phyloP scores from a whole-genome alignment of 2,797 vertebrate species.

The Strix occidentalis region DNA sequence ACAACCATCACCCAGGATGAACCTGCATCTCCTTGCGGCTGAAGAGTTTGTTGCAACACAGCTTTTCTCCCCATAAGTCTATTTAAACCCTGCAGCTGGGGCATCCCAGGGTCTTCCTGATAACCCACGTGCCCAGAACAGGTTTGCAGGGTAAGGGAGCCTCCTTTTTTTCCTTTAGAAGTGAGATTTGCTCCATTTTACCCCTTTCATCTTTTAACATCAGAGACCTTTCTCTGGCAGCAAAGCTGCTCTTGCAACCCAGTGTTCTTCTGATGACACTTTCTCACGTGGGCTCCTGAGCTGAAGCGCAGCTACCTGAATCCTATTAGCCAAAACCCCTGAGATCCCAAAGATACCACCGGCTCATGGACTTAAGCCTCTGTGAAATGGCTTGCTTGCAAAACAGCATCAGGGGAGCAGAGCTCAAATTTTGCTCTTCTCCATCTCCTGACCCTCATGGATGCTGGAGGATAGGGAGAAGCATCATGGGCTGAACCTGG shows the following conservation, averaged over 20 bases:
- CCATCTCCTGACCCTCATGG: background rate
- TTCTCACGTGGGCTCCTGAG: background rate
- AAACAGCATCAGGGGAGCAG: background rate
- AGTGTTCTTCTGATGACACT: background rate
- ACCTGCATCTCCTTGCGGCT: background rate
- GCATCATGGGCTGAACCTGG: background rate
- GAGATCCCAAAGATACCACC: background rate
- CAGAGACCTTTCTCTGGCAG: background rate
- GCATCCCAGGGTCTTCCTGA: background rate
- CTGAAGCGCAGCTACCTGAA: background rate
- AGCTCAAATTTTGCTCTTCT: background rate
- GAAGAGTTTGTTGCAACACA: background rate
- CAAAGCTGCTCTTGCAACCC: fast-evolving
- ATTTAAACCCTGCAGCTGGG: background rate
- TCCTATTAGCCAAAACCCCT: background rate
- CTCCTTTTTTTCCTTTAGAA: background rate
- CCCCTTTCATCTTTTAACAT: background rate
- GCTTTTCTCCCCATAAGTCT: fast-evolving
- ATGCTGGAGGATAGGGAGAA: background rate
- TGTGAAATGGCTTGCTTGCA: fast-evolving
- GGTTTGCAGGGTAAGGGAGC: background rate
- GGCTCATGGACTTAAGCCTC: background rate
- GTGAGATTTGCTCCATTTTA: background rate
- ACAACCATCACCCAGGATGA: background rate
- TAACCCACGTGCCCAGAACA: fast-evolving